Evolutionary conservation across 2,797 vertebrate species (phyloP).

Genomic region (Fistularia tabacaria): DNA sequence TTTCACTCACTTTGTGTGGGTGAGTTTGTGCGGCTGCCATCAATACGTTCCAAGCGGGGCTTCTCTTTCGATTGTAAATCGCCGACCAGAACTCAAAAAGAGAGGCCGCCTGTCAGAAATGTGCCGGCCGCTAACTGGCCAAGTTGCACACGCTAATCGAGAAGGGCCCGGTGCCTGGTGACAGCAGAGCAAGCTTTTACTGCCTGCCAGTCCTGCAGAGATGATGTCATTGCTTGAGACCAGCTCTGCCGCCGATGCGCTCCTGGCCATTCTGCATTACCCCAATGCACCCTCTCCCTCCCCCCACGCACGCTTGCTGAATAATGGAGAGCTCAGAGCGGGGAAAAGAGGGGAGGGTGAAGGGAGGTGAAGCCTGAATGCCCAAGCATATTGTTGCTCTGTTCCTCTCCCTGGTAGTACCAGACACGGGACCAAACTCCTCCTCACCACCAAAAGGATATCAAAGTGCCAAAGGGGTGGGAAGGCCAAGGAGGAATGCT

Average conservation of each 20-base stretch:
- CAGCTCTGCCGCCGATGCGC: slow-evolving; percentile 18
- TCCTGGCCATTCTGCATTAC: slow-evolving; percentile 21
- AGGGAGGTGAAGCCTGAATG: slow-evolving; percentile 15
- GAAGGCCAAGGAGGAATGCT: slow-evolving; percentile 26
- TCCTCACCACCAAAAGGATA: slow-evolving; percentile 16
- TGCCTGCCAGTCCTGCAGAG: slow-evolving; percentile 69
- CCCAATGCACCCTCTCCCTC: not conserved
- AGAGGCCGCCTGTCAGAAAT: slow-evolving; percentile 3
- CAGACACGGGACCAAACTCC: slow-evolving; percentile 36
- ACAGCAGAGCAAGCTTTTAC: slow-evolving; percentile 25
- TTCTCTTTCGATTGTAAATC: slow-evolving; percentile 8
- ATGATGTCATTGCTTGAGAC: slow-evolving; percentile 73
- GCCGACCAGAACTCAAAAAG: slow-evolving; percentile 1
- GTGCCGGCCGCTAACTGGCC: not conserved
- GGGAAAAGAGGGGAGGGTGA: slow-evolving; percentile 9
- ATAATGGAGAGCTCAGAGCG: slow-evolving; percentile 46
- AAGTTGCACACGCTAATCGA: slow-evolving; percentile 12
- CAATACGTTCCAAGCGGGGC: too few relatives aligned
- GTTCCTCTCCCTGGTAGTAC: slow-evolving; percentile 34
- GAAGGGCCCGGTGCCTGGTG: slow-evolving; percentile 9
- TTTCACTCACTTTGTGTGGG: slow-evolving; percentile 6
- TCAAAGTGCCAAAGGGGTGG: slow-evolving; percentile 13
- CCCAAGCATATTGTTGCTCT: slow-evolving; percentile 22
- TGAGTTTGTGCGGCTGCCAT: slow-evolving; percentile 37
- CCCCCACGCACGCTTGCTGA: slow-evolving; percentile 17